Evolutionary conservation across 2,888 invertebrate species (phyloP), one percentile per base, ranked within the genome.

Genomic region (Noctuana brunneofusca): DNA sequence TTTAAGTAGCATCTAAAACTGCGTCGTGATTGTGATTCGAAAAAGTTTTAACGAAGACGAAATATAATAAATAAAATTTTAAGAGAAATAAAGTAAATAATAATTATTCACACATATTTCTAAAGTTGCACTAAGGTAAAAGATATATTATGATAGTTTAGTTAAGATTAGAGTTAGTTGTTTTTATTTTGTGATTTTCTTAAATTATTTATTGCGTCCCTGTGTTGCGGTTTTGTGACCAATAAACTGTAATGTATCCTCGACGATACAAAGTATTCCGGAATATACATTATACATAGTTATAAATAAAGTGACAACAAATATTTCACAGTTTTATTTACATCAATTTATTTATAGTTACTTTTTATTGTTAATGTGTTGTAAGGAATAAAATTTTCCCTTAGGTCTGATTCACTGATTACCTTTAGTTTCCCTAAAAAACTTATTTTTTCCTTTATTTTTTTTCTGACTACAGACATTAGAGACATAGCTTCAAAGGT

Each of bases 21-120:
- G 86, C 82, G 76, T 70, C 66, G 73, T 69, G 83, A 76, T 78
- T 86, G 86, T 89, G 86, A 89, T 88, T 78, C 60, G 75, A 80
- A 80, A 76, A 82, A 83, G 82, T 83, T 86, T 84, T 81, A 85
- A 83, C 66, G 76, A 79, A 77, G 77, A 76, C 73, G 79, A 79
- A 79, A 75, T 75, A 76, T 80, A 77, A 79, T 75, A 72, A 78
- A 75, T 75, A 78, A 78, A 73, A 77, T 74, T 77, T 70, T 79
- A 82, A 81, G 73, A 70, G 65, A 65, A 80, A 66, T 43, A 66
- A 71, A 71, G 43, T 59, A 76, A 75, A 75, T 76, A 71, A 75
- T 43, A 75, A 75, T 70, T 78, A 84, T 80, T 80, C 83, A 82
- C 85, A 84, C 81, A 76, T 43, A 43, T 43, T 43, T 81, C 82